Percentiles rank a stretch among this genome's conserved stretches.
Conservation (phyloP, 2,797 vertebrate species). For the Notolabrus celidotus region DNA sequence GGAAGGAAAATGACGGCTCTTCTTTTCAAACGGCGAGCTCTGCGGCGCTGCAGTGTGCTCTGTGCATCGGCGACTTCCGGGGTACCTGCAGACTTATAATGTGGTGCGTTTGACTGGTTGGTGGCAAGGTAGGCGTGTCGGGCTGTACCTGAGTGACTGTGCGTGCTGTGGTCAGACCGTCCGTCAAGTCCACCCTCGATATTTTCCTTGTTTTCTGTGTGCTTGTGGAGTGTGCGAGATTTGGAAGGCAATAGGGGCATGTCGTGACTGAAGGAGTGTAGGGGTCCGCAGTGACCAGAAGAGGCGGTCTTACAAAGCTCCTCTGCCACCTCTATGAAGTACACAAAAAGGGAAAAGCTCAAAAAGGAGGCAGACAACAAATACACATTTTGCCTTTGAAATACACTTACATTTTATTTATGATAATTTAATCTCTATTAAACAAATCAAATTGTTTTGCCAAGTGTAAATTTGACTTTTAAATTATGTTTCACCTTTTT, state of each 20-base stretch:
- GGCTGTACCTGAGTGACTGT: conserved; percentile 92
- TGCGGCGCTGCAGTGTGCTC: conserved; percentile 65
- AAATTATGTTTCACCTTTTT: not conserved
- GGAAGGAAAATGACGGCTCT: conserved; percentile 76
- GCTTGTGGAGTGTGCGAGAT: conserved; percentile 93
- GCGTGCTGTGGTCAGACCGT: conserved; percentile 84
- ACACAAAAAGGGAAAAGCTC: not conserved
- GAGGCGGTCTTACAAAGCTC: conserved; percentile 94
- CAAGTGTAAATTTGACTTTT: not conserved
- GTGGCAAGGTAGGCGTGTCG: conserved; percentile 44
- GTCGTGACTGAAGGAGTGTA: conserved; percentile 90
- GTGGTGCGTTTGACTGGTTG: conserved; percentile 27
- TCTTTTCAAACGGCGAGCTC: conserved; percentile 78
- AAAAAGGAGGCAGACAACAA: not conserved
- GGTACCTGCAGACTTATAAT: conserved; percentile 61
- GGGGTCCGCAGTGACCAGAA: conserved; percentile 85
- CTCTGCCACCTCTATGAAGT: conserved; percentile 93
- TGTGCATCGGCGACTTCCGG: not conserved
- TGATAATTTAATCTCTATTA: not conserved
- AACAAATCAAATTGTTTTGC: no score
- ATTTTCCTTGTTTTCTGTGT: conserved; percentile 98
- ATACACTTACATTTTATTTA: not conserved
- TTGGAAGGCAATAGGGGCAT: conserved; percentile 95
- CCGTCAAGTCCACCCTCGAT: conserved; percentile 91
- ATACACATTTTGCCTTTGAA: not conserved